Evolutionary conservation across 2,888 invertebrate species (phyloP).

Genomic region (Drosophila mimica): DNA sequence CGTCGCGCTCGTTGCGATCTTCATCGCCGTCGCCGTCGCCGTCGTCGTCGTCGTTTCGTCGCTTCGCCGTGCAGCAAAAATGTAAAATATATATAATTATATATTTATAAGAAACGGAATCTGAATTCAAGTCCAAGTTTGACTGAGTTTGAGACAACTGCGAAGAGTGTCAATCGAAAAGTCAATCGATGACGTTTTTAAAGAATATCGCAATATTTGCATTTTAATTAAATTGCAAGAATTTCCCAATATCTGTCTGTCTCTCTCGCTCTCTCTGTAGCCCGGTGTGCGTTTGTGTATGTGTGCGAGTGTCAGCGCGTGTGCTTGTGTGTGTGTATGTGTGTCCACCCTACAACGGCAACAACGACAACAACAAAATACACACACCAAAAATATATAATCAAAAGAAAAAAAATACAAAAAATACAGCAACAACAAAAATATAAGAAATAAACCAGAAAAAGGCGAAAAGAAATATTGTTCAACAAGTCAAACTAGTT

Average conservation of each 20-base stretch:
- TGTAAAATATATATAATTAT: conserved; percentile 36
- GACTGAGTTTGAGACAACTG: conserved; percentile 33
- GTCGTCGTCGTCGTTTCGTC: conserved; percentile 33
- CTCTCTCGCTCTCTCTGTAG: not conserved
- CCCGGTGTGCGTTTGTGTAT: conserved; percentile 13
- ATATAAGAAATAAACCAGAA: conserved; percentile 63
- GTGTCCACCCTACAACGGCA: conserved; percentile 34
- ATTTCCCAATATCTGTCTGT: conserved; percentile 44
- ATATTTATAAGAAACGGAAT: conserved; percentile 28
- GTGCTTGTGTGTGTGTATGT: conserved; percentile 11
- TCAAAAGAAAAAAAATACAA: conserved; percentile 59
- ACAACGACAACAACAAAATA: conserved; percentile 34
- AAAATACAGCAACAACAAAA: conserved; percentile 38
- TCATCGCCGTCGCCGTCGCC: conserved; percentile 31
- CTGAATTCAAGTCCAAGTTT: conserved; percentile 19
- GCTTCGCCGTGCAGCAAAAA: conserved; percentile 54
- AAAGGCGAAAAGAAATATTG: conserved; percentile 83
- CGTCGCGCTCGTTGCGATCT: conserved; percentile 46
- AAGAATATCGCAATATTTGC: conserved; percentile 62
- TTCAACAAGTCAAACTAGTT: conserved; percentile 85
- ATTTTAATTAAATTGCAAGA: conserved; percentile 61
- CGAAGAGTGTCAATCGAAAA: conserved; percentile 10
- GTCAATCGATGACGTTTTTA: conserved; percentile 43
- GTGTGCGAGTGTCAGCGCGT: conserved; percentile 11
- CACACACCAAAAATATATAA: conserved; percentile 56